Base-by-base conservation (phyloP, 2,888 invertebrate species). In the Calliphora vomitoria region DNA sequence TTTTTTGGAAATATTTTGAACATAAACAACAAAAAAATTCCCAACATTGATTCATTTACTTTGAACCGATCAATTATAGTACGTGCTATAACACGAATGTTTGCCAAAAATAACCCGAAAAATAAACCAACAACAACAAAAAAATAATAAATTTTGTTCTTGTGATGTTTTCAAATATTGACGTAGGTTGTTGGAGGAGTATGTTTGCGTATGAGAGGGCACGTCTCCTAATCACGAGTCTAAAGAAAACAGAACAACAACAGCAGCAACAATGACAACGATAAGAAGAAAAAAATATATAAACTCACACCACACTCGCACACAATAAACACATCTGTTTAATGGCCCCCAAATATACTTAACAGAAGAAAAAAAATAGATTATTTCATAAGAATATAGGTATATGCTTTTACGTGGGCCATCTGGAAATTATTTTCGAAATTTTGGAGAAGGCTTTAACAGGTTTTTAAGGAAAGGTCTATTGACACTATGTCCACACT, bases 151-250 rank as follows among this genome's bases (percentile, higher is more conserved):
- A 20, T 58, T 62, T 50, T 58, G 18, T 35, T 69, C 55, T 74
- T 55, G 31, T 35, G 55, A 82, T 66, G 11, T 50, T 81, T 13
- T 55, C 1, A 35, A 41, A 15, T 68, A 64, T 72, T 81, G 81
- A 68, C 68, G 58, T 75, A 82, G 13, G 15, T 47, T 60, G 15
- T 47, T 38, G 47, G 15, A n/a, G 15, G 18, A 68, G 13, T 15
- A 64, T 64, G 35, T 47, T 38, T 58, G 47, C 38, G 41, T 76
- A 82, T 75, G 13, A 69, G 75, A 75, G 75, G 75, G 82, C 82
- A 82, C 82, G 82, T 82, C 75, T 68, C 66, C 58, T 38, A 58
- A 82, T 76, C 75, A 68, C 58, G 35, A 76, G 60, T 50, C 47
- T 41, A 35, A 38, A 55, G 4, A 64, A 76, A 50, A 11, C n/a